Base-by-base conservation (phyloP, 2,888 invertebrate species). In the Pristionchus entomophagus region DNA sequence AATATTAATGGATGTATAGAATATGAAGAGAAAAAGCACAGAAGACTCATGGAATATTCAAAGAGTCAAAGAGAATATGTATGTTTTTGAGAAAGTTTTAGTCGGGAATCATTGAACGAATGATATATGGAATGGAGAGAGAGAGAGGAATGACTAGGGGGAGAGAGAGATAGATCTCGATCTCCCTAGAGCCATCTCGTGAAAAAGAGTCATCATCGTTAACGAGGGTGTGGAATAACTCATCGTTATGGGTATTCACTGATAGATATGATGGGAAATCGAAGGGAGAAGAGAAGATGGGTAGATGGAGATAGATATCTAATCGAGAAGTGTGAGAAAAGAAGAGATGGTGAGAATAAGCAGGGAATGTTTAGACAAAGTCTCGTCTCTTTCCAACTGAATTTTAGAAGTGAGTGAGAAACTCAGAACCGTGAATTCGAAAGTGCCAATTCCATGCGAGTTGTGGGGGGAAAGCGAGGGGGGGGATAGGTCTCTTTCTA, bases 281-380 rank as follows among this genome's bases (percentile, higher is more conserved):
- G 73, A 26, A 14, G 73, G 17, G 73, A 12, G 45, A 22, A 10
- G 69, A 69, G 41, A 38, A 41, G 22, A 38, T 12, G 22, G 69
- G 29, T 10, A n/a, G 22, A 29, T 19, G 22, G 69, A 38, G 38
- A 22, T n/a, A 69, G 41, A 32, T 65, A 35, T 35, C 65, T 5
- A 65, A 35, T 35, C 35, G 65, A 35, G 65, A 19, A n/a, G 32
- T 65, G 65, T 26, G 73, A 41, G 73, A 73, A n/a, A 45, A 38
- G 38, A 19, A 32, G 38, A 73, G 73, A 73, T 45, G 73, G 73
- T 73, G 73, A 73, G 73, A 73, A 73, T 73, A 73, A 41, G 73
- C 73, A 73, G 41, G 41, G 26, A 73, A 73, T 73, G 73, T 73
- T 73, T 73, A 73, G 73, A 73, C 73, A 73, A 73, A 35, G 59